Conservation (phyloP, 2,113 vertebrate genomes). For the Piprites chloris region DNA sequence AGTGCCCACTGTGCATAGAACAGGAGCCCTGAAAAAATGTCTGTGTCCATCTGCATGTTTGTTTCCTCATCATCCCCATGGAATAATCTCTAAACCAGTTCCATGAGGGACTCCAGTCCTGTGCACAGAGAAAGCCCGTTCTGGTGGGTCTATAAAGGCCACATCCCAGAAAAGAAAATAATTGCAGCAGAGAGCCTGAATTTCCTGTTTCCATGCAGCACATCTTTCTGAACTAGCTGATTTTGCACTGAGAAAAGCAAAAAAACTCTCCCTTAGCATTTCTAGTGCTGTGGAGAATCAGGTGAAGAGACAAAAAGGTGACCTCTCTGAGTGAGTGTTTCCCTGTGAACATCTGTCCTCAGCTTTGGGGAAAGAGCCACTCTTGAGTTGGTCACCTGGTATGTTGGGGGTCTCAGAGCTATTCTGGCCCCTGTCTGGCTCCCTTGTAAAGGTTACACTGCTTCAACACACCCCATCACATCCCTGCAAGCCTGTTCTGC, state of each 20-base stretch:
- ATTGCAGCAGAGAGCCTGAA: neutral
- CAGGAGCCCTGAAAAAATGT: neutral
- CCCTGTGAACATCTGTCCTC: neutral
- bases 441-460: too few relatives aligned
- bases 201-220: neutral
- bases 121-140: neutral
- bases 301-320: neutral
- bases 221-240: neutral
- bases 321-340: neutral
- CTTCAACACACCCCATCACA: neutral
- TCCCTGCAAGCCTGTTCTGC: neutral
- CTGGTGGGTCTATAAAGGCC: neutral
- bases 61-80: neutral
- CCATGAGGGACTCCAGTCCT: rapidly evolving
- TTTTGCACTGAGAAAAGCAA: neutral
- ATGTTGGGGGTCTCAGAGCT: neutral
- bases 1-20: neutral
- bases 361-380: neutral
- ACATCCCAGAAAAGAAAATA: neutral
- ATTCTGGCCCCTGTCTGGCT: neutral
- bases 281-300: neutral
- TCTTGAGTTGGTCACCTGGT: rapidly evolving
- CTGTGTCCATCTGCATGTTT: neutral
- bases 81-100: neutral
- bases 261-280: neutral